Evolutionary conservation across 2,797 vertebrate genomes (phyloP), one percentile per base, ranked within the genome.

Genomic region (Sebastes kiyomatsui): DNA sequence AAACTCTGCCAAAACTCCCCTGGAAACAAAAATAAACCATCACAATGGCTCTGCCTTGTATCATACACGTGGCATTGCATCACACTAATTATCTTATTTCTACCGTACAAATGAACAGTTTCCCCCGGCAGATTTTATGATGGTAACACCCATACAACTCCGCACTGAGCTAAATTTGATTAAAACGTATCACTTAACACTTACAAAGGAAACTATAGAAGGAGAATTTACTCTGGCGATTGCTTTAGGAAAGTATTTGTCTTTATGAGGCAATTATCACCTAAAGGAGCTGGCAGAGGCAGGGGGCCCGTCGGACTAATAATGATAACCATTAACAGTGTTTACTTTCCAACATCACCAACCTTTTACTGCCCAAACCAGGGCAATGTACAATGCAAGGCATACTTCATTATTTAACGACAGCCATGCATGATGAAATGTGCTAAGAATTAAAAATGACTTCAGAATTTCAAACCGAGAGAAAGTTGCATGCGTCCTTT

Each of bases 241-340:
- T 86, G 87, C 90, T 94, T 86, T 77, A 81, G 92, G 93, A 93
- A 95, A 90, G 80, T 90, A 85, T 92, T 89, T 82, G 88, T 80
- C 81, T 94, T 94, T 94, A 95, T 92, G 80, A 84, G 91, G 90
- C 90, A 92, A 94, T 95, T 95, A 93, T 93, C 90, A 94, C 93
- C 90, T 91, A 72, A 70, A 90, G 84, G 80, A 86, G 85, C 89
- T 91, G 90, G 88, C 91, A 77, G 68, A 83, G 82, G 84, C 75
- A 81, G 69, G 86, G 83, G 74, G 85, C 73, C 80, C 76, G 87
- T 88, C 59, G 58, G 83, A 91, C 84, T 89, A 88, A 90, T 95
- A 93, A 93, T 91, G 88, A 91, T 91, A 85, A 90, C 82, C 77
- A 85, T 94, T 93, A 94, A 93, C 90, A 83, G 88, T 88, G 90